Percentiles rank a stretch among this genome's conserved stretches.
These are phyloP conservation scores for Paramisgurnus dabryanus DNA, from an alignment of 2,113 vertebrate species.

Conservation along the genomic window DNA sequence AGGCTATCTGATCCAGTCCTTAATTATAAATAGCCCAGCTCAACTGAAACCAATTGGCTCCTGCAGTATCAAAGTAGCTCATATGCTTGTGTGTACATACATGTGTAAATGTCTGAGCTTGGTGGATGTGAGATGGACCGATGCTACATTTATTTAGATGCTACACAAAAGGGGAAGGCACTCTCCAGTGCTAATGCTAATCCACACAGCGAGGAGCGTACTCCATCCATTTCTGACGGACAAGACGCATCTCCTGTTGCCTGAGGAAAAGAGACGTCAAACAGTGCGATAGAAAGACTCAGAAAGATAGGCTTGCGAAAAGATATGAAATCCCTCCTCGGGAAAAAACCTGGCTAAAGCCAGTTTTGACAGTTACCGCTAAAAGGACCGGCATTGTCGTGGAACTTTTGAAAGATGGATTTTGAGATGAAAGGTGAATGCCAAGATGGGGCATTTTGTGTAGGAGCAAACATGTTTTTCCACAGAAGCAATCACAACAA, in stretches of 20 bases:
- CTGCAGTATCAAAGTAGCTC: background rate
- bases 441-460: constrained; percentile 7
- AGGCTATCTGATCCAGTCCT: constrained; percentile 57
- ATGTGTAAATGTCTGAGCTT: constrained; percentile 6
- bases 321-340: constrained; percentile 28
- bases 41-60: constrained; percentile 14
- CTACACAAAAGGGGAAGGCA: constrained; percentile 23
- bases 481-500: constrained; percentile 24
- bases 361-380: constrained; percentile 10
- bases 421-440: constrained; percentile 29
- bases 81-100: background rate
- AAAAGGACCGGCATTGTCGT: background rate
- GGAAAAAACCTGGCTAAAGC: background rate
- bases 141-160: background rate
- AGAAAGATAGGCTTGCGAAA: background rate
- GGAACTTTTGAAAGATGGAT: constrained; percentile 30
- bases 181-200: constrained; percentile 49
- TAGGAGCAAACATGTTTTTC: constrained; percentile 9
- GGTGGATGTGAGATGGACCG: background rate
- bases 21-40: constrained; percentile 10
- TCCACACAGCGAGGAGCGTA: constrained; percentile 32
- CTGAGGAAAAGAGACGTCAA: background rate
- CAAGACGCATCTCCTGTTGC: background rate
- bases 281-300: background rate
- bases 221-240: constrained; percentile 41